Evolutionary conservation across 2,888 invertebrate genomes (phyloP), one percentile per base, ranked within the genome.

Genomic region (Octonoba sinensis): DNA sequence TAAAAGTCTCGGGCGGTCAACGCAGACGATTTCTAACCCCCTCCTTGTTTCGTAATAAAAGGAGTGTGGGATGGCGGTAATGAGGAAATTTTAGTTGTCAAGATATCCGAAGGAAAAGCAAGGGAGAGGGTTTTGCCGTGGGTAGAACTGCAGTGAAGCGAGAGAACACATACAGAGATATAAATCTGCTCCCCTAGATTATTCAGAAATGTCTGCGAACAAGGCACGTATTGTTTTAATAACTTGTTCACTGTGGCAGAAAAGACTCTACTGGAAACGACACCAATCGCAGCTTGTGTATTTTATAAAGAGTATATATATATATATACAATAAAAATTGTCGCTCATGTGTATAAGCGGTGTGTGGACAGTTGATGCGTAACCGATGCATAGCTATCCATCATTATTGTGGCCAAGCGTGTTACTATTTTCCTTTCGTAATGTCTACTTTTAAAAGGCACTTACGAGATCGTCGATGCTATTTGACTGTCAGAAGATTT

Each of bases 191-290:
- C 74, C 72, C 66, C 71, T 62, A 47, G 81, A 74, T 82, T 74
- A 82, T 82, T 82, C 81, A 70, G 57, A 70, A 82, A 74, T 75
- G 81, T 65, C 27, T 56, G 65, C 56, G 60, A 49, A 75, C 49
- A 69, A 71, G 64, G 79, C 81, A 75, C 81, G 81, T 82, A 82
- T 82, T 82, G 81, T 82, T 82, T 82, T 82, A 82, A 82, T 82
- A 82, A 82, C 81, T 82, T 82, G 81, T 49, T 74, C 81, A 75
- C 69, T 75, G 64, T 70, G 70, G 74, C 75, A 82, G 81, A 82
- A 82, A 82, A 82, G 81, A 82, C 75, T 75, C 70, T 54, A 64
- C 81, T 82, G 81, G 65, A 75, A 70, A 82, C 75, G 81, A 82
- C 81, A 81, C 79, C 76, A 60, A 70, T 75, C 60, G 51, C 16